phyloP scores from a whole-genome alignment of 2,797 vertebrate species.

The Hozukius guyotensis region DNA sequence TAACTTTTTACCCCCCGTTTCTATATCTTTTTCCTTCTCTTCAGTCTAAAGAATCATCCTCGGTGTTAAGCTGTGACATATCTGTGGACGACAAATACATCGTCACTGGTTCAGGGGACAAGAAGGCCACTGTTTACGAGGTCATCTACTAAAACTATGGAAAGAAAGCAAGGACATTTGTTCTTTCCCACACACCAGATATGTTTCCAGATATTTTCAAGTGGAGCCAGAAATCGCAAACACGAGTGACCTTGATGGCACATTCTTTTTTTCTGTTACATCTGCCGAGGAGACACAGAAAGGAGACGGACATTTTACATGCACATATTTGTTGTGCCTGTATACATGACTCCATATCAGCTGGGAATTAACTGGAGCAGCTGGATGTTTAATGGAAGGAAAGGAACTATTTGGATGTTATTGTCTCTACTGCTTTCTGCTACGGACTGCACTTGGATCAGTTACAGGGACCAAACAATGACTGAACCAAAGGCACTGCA shows the following conservation, averaged over 20 bases:
- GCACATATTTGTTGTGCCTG: conserved; percentile 40
- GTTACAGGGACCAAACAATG: conserved; percentile 31
- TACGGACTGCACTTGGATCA: conserved; percentile 38
- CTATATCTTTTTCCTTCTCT: background rate
- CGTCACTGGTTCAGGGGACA: conserved; percentile 88
- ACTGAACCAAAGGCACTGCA: conserved; percentile 40
- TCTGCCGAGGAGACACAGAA: conserved; percentile 20
- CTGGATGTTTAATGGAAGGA: conserved; percentile 31
- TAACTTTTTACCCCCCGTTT: background rate
- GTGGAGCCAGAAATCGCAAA: conserved; percentile 26
- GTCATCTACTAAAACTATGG: conserved; percentile 83
- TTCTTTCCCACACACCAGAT: conserved; percentile 7
- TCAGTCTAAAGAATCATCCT: conserved; percentile 88
- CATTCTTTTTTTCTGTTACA: conserved; percentile 20
- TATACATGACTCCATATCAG: conserved; percentile 23
- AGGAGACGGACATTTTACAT: conserved; percentile 28
- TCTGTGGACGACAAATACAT: conserved; percentile 90
- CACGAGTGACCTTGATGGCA: conserved; percentile 5
- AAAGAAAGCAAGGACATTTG: conserved; percentile 19
- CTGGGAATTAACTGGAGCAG: conserved; percentile 31
- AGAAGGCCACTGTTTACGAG: conserved; percentile 89
- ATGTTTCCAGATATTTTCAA: conserved; percentile 19
- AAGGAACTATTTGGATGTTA: conserved; percentile 18
- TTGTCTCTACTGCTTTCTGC: conserved; percentile 27
- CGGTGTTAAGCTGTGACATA: conserved; percentile 88